Evolutionary conservation across 2,113 vertebrate species (phyloP).

Genomic region (Tragelaphus strepsiceros): DNA sequence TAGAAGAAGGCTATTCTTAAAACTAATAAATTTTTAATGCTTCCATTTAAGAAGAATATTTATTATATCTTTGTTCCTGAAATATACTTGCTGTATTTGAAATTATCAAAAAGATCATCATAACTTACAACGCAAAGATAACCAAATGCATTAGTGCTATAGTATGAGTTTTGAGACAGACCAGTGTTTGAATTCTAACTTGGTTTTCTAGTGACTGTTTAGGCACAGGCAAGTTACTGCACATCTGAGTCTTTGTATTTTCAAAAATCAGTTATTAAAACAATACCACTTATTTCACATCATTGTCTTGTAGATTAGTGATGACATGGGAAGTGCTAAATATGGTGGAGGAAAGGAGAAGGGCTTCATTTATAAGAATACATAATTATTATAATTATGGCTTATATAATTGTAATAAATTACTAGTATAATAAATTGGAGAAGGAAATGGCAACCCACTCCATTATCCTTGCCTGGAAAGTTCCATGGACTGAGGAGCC

Average conservation of each 20-base stretch:
- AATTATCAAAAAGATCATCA: neutral
- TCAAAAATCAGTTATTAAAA: neutral
- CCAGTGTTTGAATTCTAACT: neutral
- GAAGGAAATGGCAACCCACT: neutral
- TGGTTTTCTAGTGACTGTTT: neutral
- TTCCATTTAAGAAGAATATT: constrained; percentile 7
- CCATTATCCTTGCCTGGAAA: neutral
- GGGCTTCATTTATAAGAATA: neutral
- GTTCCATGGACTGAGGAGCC: neutral
- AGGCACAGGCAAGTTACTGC: neutral
- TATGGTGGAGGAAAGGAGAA: neutral
- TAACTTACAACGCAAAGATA: neutral
- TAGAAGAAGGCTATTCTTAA: neutral
- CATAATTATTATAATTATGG: neutral
- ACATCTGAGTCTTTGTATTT: neutral
- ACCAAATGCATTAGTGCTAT: neutral
- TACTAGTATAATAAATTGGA: neutral
- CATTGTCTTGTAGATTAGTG: neutral
- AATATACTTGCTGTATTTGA: neutral
- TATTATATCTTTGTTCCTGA: neutral
- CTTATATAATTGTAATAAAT: neutral
- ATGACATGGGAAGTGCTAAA: neutral
- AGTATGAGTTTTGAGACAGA: neutral
- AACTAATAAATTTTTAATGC: neutral
- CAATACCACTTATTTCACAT: neutral